Evolutionary conservation across 2,113 vertebrate genomes (phyloP).

Genomic region (Pheucticus melanocephalus): DNA sequence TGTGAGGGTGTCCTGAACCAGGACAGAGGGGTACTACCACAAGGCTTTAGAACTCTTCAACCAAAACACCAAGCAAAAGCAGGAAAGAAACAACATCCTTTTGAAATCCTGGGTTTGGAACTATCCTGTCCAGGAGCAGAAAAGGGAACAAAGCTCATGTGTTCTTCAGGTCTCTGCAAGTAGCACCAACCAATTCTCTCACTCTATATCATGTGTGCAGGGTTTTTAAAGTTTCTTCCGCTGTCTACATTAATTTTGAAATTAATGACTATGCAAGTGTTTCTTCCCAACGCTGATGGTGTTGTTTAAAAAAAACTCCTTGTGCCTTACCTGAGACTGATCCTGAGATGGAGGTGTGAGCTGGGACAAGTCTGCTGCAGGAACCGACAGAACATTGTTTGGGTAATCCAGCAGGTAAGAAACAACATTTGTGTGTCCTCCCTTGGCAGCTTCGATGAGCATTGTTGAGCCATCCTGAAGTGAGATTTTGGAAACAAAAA

Average conservation of each 20-base stretch:
- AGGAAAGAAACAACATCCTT: neutral
- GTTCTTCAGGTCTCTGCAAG: neutral
- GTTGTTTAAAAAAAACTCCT: neutral
- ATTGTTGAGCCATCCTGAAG: conserved; percentile 96
- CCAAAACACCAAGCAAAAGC: neutral
- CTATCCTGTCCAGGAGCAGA: neutral
- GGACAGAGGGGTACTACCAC: neutral
- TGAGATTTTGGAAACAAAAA: conserved; percentile 31
- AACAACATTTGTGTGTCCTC: conserved; percentile 98
- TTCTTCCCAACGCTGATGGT: neutral
- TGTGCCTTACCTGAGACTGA: conserved; percentile 88
- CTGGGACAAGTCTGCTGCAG: conserved; percentile 90
- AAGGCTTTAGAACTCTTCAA: neutral
- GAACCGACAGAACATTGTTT: conserved; percentile 93
- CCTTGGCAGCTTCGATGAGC: conserved; percentile 99
- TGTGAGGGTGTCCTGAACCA: neutral
- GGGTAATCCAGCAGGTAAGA: conserved; percentile 98
- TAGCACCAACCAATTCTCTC: neutral
- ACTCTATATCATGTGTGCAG: neutral
- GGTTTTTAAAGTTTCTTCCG: neutral
- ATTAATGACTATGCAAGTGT: neutral
- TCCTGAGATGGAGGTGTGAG: conserved; percentile 95
- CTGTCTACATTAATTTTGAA: neutral
- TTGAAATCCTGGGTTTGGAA: neutral
- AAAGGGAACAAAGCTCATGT: neutral